A percentile compares a stretch with the other conserved stretches of the same genome.
These are phyloP conservation scores for Drosophila nigrodunni DNA, from an alignment of 1,140 invertebrate species.

Conservation along the genomic window DNA sequence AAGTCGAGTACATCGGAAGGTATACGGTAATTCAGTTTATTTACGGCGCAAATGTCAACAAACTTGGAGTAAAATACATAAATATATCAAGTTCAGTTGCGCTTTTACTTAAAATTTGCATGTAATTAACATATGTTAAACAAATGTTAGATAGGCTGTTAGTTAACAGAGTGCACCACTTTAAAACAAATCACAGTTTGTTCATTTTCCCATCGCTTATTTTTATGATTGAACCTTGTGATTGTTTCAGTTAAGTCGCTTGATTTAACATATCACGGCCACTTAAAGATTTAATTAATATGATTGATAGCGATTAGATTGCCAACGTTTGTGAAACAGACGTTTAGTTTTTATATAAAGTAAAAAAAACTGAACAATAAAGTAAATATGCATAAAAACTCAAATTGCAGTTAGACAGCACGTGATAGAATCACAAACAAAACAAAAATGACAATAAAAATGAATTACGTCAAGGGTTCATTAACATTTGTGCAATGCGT, in stretches of 20 bases:
- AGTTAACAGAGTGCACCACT: not conserved
- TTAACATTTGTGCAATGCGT: slow-evolving; percentile 52
- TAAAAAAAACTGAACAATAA: not conserved
- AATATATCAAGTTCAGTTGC: not conserved
- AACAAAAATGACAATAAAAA: slow-evolving; percentile 25
- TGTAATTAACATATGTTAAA: slow-evolving; percentile 16
- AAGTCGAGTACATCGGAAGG: not conserved
- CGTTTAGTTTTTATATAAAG: not conserved
- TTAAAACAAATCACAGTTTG: slow-evolving; percentile 16
- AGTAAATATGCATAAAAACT: slow-evolving; percentile 2
- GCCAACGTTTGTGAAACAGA: not conserved
- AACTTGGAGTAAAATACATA: too few relatives aligned
- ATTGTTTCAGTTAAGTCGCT: slow-evolving; percentile 39
- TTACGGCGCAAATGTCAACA: too few relatives aligned
- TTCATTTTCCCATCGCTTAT: slow-evolving; percentile 31
- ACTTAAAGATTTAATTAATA: slow-evolving; percentile 59
- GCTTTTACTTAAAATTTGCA: not conserved
- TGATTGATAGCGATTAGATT: slow-evolving; percentile 45
- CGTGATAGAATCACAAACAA: slow-evolving; percentile 46
- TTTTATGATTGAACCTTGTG: slow-evolving; percentile 43
- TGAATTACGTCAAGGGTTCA: slow-evolving; percentile 52
- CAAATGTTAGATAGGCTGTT: not conserved
- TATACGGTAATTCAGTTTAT: not conserved
- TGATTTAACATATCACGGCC: slow-evolving; percentile 59
- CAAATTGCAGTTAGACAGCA: slow-evolving; percentile 10